Evolutionary conservation across 2,113 vertebrate species (phyloP).

Genomic region (Carettochelys insculpta): DNA sequence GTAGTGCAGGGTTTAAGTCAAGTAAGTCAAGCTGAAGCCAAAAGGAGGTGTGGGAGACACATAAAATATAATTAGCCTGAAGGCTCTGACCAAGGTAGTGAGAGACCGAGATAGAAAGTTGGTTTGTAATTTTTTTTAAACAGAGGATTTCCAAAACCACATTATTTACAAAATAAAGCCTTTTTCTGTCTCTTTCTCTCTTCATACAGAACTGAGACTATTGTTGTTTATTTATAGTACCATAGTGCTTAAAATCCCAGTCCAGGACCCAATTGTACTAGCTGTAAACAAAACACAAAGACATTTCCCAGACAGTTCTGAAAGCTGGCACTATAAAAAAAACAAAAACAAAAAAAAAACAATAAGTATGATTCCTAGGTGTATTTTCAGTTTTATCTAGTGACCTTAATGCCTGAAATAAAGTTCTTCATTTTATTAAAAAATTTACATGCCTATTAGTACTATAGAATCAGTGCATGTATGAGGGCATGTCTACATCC

Average conservation of each 20-base stretch:
- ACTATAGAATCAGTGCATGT: not conserved
- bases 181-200: not conserved
- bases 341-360: too few relatives aligned
- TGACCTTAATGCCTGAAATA: constrained; percentile 4
- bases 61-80: not conserved
- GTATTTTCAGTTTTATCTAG: not conserved
- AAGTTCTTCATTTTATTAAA: not conserved
- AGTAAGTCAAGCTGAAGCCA: too few relatives aligned
- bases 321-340: constrained; percentile 5
- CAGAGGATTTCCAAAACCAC: not conserved
- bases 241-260: not conserved
- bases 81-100: not conserved
- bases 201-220: not conserved
- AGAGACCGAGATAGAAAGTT: not conserved
- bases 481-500: too few relatives aligned
- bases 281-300: not conserved
- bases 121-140: not conserved
- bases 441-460: constrained; percentile 5
- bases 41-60: not conserved
- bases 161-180: not conserved
- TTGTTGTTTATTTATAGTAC: not conserved
- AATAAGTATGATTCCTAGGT: fast-evolving
- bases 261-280: not conserved
- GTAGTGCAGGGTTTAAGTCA: too few relatives aligned
- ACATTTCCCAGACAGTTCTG: not conserved